Evolutionary conservation across 2,888 invertebrate species (phyloP).

Genomic region (Heliconius erato): DNA sequence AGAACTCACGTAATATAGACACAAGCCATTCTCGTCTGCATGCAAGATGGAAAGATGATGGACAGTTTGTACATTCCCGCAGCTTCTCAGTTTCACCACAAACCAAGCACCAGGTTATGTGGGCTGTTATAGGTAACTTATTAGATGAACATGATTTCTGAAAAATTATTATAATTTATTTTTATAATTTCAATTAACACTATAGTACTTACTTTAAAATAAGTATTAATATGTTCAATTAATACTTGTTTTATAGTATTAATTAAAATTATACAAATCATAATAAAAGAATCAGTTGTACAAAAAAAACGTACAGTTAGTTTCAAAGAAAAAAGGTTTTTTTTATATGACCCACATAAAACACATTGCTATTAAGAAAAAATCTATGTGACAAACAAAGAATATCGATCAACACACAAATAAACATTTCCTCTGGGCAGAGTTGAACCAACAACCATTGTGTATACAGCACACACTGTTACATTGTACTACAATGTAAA

Average conservation of each 20-base stretch:
- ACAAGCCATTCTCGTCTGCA: constrained; percentile 75
- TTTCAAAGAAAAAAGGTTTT: no score
- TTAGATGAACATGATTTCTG: constrained; percentile 56
- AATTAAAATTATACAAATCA: background rate
- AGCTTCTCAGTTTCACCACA: constrained; percentile 67
- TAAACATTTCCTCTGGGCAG: background rate
- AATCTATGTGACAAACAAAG: no score
- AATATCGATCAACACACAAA: background rate
- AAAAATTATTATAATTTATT: constrained; percentile 3
- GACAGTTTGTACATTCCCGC: constrained; percentile 69
- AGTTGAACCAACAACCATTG: background rate
- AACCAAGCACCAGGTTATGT: constrained; percentile 76
- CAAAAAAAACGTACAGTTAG: no score
- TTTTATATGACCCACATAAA: no score
- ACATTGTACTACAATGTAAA: no score
- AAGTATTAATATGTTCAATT: no score
- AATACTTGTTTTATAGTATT: no score
- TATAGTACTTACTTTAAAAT: no score
- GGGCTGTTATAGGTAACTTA: constrained; percentile 62
- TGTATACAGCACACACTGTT: background rate
- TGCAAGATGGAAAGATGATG: constrained; percentile 70
- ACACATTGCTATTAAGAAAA: no score
- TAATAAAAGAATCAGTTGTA: no score
- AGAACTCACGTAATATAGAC: constrained; percentile 70
- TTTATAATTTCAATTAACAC: no score